Evolutionary conservation across 2,888 invertebrate genomes (phyloP), one percentile per base, ranked within the genome.

Genomic region (Apamea anceps): DNA sequence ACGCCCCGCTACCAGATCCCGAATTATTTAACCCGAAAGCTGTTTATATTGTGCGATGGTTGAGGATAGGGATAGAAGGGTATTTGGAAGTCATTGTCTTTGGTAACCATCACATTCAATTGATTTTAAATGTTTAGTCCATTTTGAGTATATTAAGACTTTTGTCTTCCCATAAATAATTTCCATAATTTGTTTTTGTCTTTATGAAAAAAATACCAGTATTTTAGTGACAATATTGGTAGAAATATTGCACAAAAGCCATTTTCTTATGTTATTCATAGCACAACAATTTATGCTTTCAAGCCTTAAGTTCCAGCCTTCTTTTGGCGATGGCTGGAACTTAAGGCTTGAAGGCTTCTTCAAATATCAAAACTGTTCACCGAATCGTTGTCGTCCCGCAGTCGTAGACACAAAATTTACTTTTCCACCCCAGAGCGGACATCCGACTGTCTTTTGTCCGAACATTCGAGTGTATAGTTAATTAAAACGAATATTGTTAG

Each of bases 401-500:
- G 66, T 91, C 93, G 93, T 91, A 13, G 7, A 7, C 15, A 80
- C 4, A 87, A 85, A 92, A 82, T 15, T 1, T 66, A 75, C 28
- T 54, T 42, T 75, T 75, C 85, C 87, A 87, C 91, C 92, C 91
- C 86, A 80, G 86, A 91, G 88, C 93, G 93, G 93, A 94, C 91
- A 91, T 94, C 92, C 92, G 93, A 91, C 92, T 92, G 93, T 94
- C 95, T 95, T 95, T 95, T 95, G 95, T 95, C 90, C 91, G 91
- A 90, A 90, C 91, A 93, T 91, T 93, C 90, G 91, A 91, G 91
- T 92, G 91, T 91, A 90, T 93, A 94, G 94, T 95, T 95, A 95
- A 95, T 95, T 96, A 95, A 95, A 95, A 95, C 90, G 94, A 94
- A 94, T 95, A 94, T 93, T 93, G 93, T 93, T 90, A 87, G 85